Evolutionary conservation across 2,888 invertebrate genomes (phyloP), one percentile per base, ranked within the genome.

Genomic region (Ernsta delagoae): DNA sequence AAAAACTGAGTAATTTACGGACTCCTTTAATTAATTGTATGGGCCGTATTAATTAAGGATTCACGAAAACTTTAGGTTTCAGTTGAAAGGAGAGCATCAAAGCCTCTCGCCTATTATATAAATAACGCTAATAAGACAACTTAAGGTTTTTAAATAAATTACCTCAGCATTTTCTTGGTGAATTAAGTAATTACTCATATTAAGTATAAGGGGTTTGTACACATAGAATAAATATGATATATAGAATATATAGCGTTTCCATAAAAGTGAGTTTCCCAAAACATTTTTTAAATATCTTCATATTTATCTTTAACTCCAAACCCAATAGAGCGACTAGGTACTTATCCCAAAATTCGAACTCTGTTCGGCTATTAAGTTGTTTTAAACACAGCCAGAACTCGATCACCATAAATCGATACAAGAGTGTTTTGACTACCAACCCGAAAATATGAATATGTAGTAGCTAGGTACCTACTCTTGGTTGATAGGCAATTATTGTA

Each of bases 1-100:
- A 70, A 74, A 71, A 67, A 69, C 70, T 70, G 70, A 62, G 67
- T 74, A 72, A 76, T 75, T 72, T 70, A 66, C 70, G n/a, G 45
- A 34, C 57, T 61, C 48, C 74, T 74, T 70, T 63, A 65, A 73
- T 71, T 69, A 70, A 70, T 71, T 61, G 61, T 48, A 61, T 36
- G 36, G 61, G 7, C 61, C 5, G 34, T 36, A 57, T 61, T 61
- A 50, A 61, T 61, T 50, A 61, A 31, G 57, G 39, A 57, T n/a
- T 57, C 39, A 57, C 6, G 39, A 57, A 57, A 57, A 57, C 57
- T 57, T 57, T 39, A 36, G 57, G 39, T 57, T 57, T 56, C 56
- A 34, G n/a, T 34, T 56, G 56, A 56, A 56, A 56, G 56, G 56
- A 56, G 34, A n/a, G 56, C 31, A 56, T 56, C 56, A 54, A 56